Percentiles rank a stretch among this genome's conserved stretches.
Conservation (phyloP, 2,113 vertebrate genomes). For the Balaeniceps rex region DNA sequence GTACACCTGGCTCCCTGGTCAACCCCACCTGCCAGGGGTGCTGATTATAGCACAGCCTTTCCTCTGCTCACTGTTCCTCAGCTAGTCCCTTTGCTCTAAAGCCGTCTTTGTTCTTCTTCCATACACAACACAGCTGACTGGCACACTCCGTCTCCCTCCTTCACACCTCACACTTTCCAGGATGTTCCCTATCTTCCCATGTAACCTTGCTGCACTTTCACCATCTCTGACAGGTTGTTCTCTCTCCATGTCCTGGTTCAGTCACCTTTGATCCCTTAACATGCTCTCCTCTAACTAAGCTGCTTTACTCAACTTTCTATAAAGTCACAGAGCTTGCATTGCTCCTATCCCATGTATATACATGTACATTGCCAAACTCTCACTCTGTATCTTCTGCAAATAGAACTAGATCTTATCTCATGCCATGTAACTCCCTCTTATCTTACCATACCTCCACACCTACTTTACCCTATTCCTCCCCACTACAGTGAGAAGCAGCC, state of each 20-base stretch:
- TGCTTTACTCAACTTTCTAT: not conserved
- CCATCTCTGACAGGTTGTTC: not conserved
- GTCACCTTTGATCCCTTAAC: not conserved
- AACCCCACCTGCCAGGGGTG: not conserved
- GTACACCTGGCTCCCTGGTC: not conserved
- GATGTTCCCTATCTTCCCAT: not conserved
- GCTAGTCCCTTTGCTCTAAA: not conserved
- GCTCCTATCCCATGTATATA: not conserved
- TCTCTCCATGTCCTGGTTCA: not conserved
- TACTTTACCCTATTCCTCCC: not conserved
- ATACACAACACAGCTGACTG: too few relatives aligned
- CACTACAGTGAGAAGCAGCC: not conserved
- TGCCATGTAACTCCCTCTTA: not conserved
- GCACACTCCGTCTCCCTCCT: not conserved
- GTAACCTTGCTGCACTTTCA: not conserved
- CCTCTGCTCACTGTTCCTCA: not conserved
- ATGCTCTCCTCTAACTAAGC: not conserved
- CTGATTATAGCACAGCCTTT: accelerated
- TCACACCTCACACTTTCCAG: not conserved
- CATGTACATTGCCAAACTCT: not conserved
- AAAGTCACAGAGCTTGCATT: not conserved
- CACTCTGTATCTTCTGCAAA: not conserved
- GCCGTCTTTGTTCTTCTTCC: not conserved
- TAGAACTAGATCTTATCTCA: not conserved
- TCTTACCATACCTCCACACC: not conserved